Evolutionary conservation across 2,113 vertebrate genomes (phyloP).

Genomic region (Ctenodactylus gundi): DNA sequence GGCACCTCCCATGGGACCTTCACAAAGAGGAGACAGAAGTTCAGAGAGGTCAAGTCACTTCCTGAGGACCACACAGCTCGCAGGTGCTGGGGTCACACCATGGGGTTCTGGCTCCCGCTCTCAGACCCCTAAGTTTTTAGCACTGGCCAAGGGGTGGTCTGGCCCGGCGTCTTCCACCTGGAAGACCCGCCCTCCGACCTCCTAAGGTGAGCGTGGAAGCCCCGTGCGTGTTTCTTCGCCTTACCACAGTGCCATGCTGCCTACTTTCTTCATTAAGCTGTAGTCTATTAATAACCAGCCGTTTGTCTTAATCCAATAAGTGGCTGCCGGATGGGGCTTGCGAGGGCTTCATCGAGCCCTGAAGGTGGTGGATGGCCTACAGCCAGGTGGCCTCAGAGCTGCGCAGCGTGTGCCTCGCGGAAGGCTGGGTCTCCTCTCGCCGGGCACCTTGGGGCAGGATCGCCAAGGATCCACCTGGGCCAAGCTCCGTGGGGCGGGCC

Average conservation of each 20-base stretch:
- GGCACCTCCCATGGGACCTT: accelerated
- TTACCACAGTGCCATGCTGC: neutral
- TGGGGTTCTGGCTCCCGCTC: neutral
- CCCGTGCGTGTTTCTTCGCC: accelerated
- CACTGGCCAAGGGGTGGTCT: accelerated
- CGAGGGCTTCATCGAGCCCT: constrained; percentile 58
- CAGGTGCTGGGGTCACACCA: accelerated
- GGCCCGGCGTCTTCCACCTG: accelerated
- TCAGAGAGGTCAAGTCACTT: neutral
- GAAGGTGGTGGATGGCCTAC: constrained; percentile 65
- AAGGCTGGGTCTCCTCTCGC: neutral
- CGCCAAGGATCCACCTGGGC: neutral
- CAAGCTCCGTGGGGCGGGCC: no score
- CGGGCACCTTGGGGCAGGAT: neutral
- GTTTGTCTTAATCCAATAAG: constrained; percentile 77
- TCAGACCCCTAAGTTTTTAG: accelerated
- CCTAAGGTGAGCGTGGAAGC: neutral
- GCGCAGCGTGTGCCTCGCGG: neutral
- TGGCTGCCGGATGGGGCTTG: constrained; percentile 58
- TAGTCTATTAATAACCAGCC: constrained; percentile 73
- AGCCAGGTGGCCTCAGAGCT: neutral
- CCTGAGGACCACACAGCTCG: neutral
- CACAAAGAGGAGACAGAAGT: neutral
- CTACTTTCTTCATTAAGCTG: constrained; percentile 66
- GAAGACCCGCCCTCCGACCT: neutral